Percentiles rank a stretch among this genome's conserved stretches.
Conservation (phyloP, 1,140 invertebrate genomes). For the Camponotus vicinus region DNA sequence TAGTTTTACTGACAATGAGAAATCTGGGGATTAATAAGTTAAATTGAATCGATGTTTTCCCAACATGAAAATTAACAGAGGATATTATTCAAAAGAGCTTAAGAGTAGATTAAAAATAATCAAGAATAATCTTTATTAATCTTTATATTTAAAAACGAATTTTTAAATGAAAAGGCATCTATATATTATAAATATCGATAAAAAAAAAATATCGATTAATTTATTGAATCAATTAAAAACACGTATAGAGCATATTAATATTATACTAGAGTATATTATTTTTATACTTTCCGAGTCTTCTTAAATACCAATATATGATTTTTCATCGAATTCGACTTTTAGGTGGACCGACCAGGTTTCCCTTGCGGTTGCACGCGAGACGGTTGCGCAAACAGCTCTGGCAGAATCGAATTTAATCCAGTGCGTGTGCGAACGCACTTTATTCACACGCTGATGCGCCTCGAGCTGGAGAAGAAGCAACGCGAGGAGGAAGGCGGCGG, state of each 20-base stretch:
- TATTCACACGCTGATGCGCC: slow-evolving; percentile 97
- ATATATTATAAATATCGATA: too few species aligned
- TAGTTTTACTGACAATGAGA: background rate
- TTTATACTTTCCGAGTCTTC: too few species aligned
- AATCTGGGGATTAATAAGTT: background rate
- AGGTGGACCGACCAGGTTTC: slow-evolving; percentile 97
- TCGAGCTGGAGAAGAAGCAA: slow-evolving; percentile 96
- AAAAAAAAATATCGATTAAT: too few species aligned
- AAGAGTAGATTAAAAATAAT: too few species aligned
- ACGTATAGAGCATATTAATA: too few species aligned
- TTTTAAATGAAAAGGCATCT: too few species aligned
- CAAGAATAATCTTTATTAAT: too few species aligned
- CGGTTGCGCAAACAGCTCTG: slow-evolving; percentile 96
- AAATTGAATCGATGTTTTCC: background rate
- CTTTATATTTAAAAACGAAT: too few species aligned
- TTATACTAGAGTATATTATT: too few species aligned
- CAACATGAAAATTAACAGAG: background rate
- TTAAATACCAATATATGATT: background rate
- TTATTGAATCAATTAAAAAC: too few species aligned
- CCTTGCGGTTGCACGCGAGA: slow-evolving; percentile 98
- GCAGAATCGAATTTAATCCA: slow-evolving; percentile 98
- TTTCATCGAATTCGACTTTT: slow-evolving; percentile 31
- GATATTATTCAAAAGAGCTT: background rate
- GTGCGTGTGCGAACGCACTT: slow-evolving; percentile 98
- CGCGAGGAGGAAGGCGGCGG: slow-evolving; percentile 80